A percentile compares a stretch with the other conserved stretches of the same genome.
Evolutionary conservation across 2,113 vertebrate species (phyloP).

Genomic region (Drymodes brunneopygia): DNA sequence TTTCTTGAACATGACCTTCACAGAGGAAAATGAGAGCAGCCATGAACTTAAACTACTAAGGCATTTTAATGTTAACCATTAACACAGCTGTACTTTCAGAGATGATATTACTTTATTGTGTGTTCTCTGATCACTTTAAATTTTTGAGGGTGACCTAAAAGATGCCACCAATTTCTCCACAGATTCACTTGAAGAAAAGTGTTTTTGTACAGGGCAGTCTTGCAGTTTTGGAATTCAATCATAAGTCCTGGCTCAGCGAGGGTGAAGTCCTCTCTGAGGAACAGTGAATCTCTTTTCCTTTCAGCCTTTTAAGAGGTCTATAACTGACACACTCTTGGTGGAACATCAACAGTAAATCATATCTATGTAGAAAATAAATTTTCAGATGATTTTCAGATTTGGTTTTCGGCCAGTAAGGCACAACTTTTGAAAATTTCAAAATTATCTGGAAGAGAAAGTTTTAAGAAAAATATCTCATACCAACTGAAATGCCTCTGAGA

Average conservation of each 20-base stretch:
- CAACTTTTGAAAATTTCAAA: background rate
- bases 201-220: background rate
- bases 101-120: background rate
- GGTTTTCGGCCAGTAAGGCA: background rate
- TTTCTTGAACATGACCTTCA: background rate
- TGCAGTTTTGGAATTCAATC: background rate
- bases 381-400: background rate
- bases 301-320: background rate
- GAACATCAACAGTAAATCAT: background rate
- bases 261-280: background rate
- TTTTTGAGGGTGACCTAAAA: background rate
- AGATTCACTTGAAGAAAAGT: background rate
- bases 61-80: background rate
- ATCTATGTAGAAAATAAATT: background rate
- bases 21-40: background rate
- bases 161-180: background rate
- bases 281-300: background rate
- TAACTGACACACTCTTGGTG: background rate
- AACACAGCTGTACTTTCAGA: background rate
- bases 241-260: background rate
- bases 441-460: background rate
- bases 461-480: background rate
- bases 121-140: background rate
- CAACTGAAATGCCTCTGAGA: background rate
- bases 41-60: background rate